phyloP scores from a whole-genome alignment of 2,888 invertebrate genomes.

The Laothoe populi region DNA sequence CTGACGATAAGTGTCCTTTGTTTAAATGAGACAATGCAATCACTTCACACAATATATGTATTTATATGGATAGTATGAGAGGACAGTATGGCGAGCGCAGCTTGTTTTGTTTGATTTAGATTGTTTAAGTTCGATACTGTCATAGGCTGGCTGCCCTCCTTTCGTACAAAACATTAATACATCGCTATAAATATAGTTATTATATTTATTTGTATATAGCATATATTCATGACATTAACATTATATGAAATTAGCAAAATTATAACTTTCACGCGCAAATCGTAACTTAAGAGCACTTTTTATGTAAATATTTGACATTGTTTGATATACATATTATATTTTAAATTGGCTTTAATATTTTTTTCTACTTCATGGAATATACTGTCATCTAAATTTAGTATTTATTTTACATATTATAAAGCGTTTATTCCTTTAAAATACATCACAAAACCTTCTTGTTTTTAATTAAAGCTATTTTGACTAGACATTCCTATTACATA shows the following conservation, averaged over 20 bases:
- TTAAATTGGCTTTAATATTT: not conserved
- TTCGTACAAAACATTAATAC: slow-evolving; percentile 47
- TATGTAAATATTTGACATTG: not conserved
- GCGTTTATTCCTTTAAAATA: slow-evolving; percentile 7
- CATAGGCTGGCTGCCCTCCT: slow-evolving; percentile 80
- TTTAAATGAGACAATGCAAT: slow-evolving; percentile 44
- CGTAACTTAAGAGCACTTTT: not conserved
- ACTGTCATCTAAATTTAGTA: not conserved
- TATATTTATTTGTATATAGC: slow-evolving; percentile 16
- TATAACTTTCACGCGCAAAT: not conserved
- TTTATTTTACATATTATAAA: slow-evolving; percentile 27
- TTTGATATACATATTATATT: slow-evolving; percentile 3
- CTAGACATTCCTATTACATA: slow-evolving; percentile 12
- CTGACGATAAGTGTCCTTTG: not conserved
- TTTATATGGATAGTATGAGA: slow-evolving; percentile 35
- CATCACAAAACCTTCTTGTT: slow-evolving; percentile 10
- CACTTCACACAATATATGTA: slow-evolving; percentile 51
- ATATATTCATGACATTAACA: slow-evolving; percentile 32
- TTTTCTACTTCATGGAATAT: not conserved
- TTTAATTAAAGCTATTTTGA: slow-evolving; percentile 23
- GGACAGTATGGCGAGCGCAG: slow-evolving; percentile 73
- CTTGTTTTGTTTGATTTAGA: slow-evolving; percentile 38
- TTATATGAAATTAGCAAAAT: not conserved
- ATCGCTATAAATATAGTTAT: slow-evolving; percentile 45
- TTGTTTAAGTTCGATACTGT: slow-evolving; percentile 37